These are phyloP conservation scores for Nesoenas mayeri DNA, from an alignment of 2,113 vertebrate species.

Conservation along the genomic window DNA sequence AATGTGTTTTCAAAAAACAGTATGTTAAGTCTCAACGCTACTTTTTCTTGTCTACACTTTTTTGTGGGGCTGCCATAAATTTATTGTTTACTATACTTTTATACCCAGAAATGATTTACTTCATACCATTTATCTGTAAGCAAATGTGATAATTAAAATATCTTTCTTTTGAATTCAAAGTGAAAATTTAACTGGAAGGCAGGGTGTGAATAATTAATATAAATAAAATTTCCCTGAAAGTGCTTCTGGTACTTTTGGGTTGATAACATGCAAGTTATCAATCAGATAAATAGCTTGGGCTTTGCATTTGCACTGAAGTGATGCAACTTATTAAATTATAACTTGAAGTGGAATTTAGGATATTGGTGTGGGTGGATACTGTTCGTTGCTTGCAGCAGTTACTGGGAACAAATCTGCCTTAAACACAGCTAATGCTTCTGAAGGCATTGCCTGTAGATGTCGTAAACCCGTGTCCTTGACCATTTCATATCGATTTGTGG, in stretches of 20 bases:
- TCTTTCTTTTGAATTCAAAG: neutral
- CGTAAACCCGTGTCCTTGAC: accelerated
- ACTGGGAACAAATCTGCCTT: neutral
- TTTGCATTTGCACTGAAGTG: neutral
- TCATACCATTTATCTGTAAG: neutral
- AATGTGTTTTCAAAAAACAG: neutral
- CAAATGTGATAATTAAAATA: neutral
- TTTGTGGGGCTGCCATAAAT: neutral
- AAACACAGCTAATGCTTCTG: neutral
- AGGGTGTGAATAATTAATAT: neutral
- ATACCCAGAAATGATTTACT: neutral
- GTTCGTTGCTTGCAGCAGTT: neutral
- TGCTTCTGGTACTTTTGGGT: neutral
- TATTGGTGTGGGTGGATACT: neutral
- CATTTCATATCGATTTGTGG: neutral
- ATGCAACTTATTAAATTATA: neutral
- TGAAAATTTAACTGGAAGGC: neutral
- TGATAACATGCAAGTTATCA: neutral
- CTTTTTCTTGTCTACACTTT: neutral
- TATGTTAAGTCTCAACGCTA: neutral
- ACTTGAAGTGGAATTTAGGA: neutral
- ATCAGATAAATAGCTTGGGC: neutral
- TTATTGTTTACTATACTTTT: neutral
- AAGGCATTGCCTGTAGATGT: neutral
- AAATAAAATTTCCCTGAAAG: neutral